Evolutionary conservation across 2,888 invertebrate genomes (phyloP).

Genomic region (Panopea generosa): DNA sequence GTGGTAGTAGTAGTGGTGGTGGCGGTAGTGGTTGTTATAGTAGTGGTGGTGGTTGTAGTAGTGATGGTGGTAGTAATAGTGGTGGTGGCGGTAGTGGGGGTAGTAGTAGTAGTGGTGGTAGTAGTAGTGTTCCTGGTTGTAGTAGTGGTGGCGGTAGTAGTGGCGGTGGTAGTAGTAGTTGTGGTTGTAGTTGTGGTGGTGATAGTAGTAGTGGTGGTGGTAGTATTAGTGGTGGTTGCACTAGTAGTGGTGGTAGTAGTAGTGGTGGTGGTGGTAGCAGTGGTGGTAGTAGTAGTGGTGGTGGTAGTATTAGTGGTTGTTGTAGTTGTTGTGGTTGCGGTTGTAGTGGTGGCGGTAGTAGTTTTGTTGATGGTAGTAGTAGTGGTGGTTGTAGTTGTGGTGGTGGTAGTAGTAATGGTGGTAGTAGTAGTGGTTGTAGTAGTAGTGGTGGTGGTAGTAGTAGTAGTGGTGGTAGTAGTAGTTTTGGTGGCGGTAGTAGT

Average conservation of each 20-base stretch:
- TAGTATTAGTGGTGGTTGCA: neutral
- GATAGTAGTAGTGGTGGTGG: neutral
- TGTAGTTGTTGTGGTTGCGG: neutral
- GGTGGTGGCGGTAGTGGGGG: neutral
- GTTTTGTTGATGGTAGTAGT: neutral
- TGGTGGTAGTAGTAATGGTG: neutral
- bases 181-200: neutral
- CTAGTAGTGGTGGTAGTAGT: neutral
- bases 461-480: slow-evolving; percentile 1
- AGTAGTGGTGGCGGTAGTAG: neutral
- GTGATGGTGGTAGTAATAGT: neutral
- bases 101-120: slow-evolving; percentile 2
- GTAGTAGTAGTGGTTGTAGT: neutral
- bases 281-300: neutral
- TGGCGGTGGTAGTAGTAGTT: neutral
- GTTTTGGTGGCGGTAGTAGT: too few relatives aligned
- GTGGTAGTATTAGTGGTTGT: slow-evolving; percentile 1
- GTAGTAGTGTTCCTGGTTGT: neutral
- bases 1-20: slow-evolving; percentile 5
- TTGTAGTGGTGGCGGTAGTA: slow-evolving; percentile 4
- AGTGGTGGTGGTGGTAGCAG: slow-evolving; percentile 1
- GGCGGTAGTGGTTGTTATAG: neutral
- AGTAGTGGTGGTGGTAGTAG: neutral
- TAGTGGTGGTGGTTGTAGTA: neutral
- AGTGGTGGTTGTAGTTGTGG: neutral